These are phyloP conservation scores for Bettongia penicillata DNA, from an alignment of 2,113 vertebrate genomes.

Conservation along the genomic window DNA sequence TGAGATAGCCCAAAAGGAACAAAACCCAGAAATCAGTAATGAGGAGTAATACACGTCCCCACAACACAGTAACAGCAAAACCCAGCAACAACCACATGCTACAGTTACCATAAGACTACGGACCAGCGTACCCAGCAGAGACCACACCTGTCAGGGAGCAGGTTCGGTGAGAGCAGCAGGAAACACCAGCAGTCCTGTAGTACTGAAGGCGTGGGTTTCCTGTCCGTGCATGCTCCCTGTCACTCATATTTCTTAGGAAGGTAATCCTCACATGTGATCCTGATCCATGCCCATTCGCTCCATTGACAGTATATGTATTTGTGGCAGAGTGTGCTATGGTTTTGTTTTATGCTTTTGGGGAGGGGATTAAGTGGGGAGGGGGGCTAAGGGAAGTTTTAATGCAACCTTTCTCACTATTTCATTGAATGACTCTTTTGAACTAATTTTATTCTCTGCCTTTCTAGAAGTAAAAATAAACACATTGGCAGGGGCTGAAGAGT, in stretches of 20 bases:
- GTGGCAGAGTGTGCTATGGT: background rate
- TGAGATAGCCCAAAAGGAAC: background rate
- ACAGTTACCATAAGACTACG: background rate
- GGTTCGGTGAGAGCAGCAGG: background rate
- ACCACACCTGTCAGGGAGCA: background rate
- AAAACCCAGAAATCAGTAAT: background rate
- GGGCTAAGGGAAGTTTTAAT: background rate
- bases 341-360: background rate
- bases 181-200: background rate
- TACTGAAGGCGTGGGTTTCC: background rate
- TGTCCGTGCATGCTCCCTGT: background rate
- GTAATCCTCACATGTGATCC: background rate
- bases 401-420: background rate
- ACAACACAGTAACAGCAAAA: too few relatives aligned
- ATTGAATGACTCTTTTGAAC: background rate
- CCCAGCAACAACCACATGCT: background rate
- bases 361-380: rapidly evolving
- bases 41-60: background rate
- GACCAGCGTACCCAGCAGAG: background rate
- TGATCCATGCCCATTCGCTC: background rate
- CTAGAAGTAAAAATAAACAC: background rate
- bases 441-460: background rate
- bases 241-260: background rate
- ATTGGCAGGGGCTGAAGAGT: background rate
- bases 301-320: background rate